Evolutionary conservation across 2,113 vertebrate species (phyloP).

Genomic region (Machaerirhynchus nigripectus): DNA sequence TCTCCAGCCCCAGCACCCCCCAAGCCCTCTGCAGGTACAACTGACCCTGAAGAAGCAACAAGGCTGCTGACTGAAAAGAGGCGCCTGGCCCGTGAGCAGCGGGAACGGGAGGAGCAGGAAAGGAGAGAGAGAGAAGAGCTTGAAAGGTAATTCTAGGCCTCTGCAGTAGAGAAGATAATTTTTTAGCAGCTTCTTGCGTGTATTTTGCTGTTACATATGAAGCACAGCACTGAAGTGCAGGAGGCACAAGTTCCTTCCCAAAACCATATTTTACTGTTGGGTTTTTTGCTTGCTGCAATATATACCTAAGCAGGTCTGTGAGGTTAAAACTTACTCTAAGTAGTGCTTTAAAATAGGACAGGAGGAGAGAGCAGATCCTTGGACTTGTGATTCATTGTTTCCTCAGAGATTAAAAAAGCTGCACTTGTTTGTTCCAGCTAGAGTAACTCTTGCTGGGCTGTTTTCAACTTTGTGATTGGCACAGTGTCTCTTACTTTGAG

Average conservation of each 20-base stretch:
- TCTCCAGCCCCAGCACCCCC: not conserved
- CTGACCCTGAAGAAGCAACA: conserved; percentile 90
- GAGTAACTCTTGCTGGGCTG: not conserved
- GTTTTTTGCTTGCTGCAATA: not conserved
- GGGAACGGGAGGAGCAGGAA: conserved; percentile 88
- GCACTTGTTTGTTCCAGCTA: not conserved
- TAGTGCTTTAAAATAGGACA: not conserved
- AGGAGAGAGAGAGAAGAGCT: conserved; percentile 81
- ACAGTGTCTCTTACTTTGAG: not conserved
- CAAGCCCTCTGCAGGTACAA: conserved; percentile 87
- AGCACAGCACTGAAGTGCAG: not conserved
- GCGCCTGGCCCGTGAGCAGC: conserved; percentile 89
- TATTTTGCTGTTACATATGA: not conserved
- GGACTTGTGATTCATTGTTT: not conserved
- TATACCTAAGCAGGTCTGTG: not conserved
- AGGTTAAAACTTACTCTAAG: not conserved
- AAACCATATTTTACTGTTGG: not conserved
- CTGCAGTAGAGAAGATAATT: not conserved
- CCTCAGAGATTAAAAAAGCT: not conserved
- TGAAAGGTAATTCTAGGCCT: conserved; percentile 76
- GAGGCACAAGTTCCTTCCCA: not conserved
- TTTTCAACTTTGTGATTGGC: not conserved
- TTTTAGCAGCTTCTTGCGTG: not conserved
- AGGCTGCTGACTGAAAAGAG: conserved; percentile 90
- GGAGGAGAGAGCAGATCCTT: not conserved